A percentile compares a stretch with the other conserved stretches of the same genome.
These are phyloP conservation scores for Limulus polyphemus DNA, from an alignment of 2,888 invertebrate genomes.

Conservation along the genomic window DNA sequence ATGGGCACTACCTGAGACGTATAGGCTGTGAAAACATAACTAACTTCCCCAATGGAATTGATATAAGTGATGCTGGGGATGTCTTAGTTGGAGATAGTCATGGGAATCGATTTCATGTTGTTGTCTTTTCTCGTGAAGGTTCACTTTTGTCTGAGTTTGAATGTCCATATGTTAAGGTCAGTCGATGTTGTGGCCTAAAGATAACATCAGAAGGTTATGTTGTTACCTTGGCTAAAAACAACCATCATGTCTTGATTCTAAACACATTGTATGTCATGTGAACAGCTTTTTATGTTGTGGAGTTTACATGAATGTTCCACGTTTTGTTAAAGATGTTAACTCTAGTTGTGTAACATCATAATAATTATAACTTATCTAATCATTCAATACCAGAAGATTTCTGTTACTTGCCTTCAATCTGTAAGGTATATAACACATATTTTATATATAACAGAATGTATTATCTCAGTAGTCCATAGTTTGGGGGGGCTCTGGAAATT, in stretches of 20 bases:
- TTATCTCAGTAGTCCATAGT: too few species aligned
- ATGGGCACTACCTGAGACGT: constrained; percentile 76
- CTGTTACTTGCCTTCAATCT: too few species aligned
- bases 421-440: too few species aligned
- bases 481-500: too few species aligned
- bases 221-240: constrained; percentile 93
- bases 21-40: constrained; percentile 92
- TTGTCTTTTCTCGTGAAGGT: constrained; percentile 75
- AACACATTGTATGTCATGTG: constrained; percentile 69
- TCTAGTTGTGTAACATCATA: too few species aligned
- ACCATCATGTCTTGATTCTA: constrained; percentile 93
- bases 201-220: constrained; percentile 94
- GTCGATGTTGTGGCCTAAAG: constrained; percentile 93
- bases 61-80: constrained; percentile 92
- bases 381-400: too few species aligned
- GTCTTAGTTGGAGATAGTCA: constrained; percentile 93
- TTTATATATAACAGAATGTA: too few species aligned
- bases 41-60: constrained; percentile 94
- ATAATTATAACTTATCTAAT: too few species aligned
- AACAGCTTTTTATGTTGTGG: background rate
- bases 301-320: too few species aligned
- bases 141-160: constrained; percentile 49
- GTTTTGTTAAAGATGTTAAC: too few species aligned
- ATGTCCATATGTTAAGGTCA: constrained; percentile 95
- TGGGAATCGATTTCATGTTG: constrained; percentile 93